Evolutionary conservation across 2,888 invertebrate genomes (phyloP), one percentile per base, ranked within the genome.

Genomic region (Tetheella fluctuosa): DNA sequence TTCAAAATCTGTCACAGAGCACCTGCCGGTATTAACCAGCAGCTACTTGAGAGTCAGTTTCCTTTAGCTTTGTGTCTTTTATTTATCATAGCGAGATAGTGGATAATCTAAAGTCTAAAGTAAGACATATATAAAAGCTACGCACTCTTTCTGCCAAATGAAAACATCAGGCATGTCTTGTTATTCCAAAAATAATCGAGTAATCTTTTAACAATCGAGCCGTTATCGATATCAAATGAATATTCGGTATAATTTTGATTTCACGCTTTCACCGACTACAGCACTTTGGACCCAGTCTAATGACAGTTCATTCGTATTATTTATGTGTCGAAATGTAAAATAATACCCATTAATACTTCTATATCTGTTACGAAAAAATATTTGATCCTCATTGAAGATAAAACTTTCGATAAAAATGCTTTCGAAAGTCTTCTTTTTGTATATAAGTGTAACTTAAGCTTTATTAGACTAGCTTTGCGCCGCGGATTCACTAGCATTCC

Each of bases 211-310:
- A 48, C 48, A 48, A 48, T 48, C 20, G 48, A 48, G 20, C 17
- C 61, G 25, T 54, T 59, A 65, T 63, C 60, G 59, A 59, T 52
- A 55, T 63, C 58, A 54, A 57, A 60, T 58, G 48, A 17, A 25
- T 30, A 30, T 20, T 42, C 12, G 23, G 23, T 53, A 58, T 62
- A 20, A 34, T 23, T 53, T 25, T 23, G 53, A 59, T 62, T 62
- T 53, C 17, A 59, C 61, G 58, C 65, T 65, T 62, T 65, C 63
- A 52, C 65, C 59, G 28, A 39, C 58, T 57, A 62, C 55, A 58
- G 57, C 58, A 57, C 59, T 10, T 39, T 48, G 61, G 56, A 58
- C 17, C 60, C 39, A 39, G 39, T 39, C n/a, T 62, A 52, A 59
- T 60, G 65, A 61, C 63, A 59, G 39, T 53, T 34, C 42, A 63